A percentile compares a stretch with the other conserved stretches of the same genome.
phyloP scores from a whole-genome alignment of 2,888 invertebrate species.

The Polymixis lichenea region DNA sequence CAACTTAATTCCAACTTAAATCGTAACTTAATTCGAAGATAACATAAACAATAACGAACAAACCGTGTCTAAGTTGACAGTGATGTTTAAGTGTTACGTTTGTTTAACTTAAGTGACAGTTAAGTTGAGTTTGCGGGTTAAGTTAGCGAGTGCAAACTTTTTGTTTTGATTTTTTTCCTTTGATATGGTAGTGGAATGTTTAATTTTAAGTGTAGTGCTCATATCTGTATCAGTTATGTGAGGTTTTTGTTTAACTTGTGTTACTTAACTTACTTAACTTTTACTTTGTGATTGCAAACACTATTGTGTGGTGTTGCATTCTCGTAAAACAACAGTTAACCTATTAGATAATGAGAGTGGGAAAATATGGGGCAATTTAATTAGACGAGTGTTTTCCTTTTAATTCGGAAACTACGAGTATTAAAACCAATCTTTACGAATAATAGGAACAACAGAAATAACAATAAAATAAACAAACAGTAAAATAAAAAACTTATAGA shows the following conservation, averaged over 20 bases:
- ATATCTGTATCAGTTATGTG: constrained; percentile 59
- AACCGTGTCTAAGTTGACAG: constrained; percentile 46
- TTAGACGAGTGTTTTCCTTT: background rate
- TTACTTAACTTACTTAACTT: constrained; percentile 16
- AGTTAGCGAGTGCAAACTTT: constrained; percentile 71
- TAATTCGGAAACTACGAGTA: background rate
- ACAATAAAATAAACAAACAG: background rate
- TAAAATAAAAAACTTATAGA: background rate
- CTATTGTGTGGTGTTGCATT: constrained; percentile 8
- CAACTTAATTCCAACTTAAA: constrained; percentile 70
- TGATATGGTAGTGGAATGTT: constrained; percentile 73
- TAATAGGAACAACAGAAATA: background rate
- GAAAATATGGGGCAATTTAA: background rate
- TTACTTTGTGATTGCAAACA: constrained; percentile 29
- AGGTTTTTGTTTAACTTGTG: constrained; percentile 49
- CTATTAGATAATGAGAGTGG: constrained; percentile 14
- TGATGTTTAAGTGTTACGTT: constrained; percentile 40
- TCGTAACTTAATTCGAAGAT: constrained; percentile 74
- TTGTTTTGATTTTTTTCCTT: constrained; percentile 72
- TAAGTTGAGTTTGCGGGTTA: constrained; percentile 64
- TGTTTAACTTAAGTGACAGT: constrained; percentile 57
- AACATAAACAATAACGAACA: constrained; percentile 52
- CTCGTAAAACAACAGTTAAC: constrained; percentile 4
- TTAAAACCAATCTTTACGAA: background rate
- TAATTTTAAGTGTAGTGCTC: constrained; percentile 70